Percentiles rank a stretch among this genome's conserved stretches.
These are phyloP conservation scores for Mercenaria mercenaria DNA, from an alignment of 1,140 invertebrate genomes.

Conservation along the genomic window DNA sequence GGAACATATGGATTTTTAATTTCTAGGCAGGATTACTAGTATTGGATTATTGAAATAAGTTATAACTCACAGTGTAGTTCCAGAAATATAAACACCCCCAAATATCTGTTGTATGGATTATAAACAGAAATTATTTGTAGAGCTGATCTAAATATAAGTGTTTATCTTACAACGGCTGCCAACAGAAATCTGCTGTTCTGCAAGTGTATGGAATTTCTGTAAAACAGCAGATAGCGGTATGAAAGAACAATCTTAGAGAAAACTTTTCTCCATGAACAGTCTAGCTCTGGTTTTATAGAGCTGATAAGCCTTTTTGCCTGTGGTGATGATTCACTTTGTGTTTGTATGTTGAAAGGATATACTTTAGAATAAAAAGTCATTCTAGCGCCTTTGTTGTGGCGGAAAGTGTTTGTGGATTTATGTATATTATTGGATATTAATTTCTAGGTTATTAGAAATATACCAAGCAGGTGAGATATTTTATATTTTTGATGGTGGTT, in stretches of 20 bases:
- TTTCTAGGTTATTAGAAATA: not conserved
- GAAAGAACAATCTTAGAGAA: not conserved
- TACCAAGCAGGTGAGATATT: not conserved
- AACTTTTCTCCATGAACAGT: not conserved
- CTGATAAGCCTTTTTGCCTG: not conserved
- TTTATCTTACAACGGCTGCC: not conserved
- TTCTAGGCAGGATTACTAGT: not conserved
- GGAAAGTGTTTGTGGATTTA: not conserved
- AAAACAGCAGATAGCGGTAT: constrained; percentile 2
- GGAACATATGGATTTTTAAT: not conserved
- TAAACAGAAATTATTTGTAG: not conserved
- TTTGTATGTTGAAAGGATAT: not conserved
- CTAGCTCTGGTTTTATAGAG: not conserved
- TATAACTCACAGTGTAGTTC: not conserved
- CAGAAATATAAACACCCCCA: not conserved
- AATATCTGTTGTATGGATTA: not conserved
- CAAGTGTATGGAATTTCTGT: constrained; percentile 21
- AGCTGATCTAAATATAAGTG: constrained; percentile 3
- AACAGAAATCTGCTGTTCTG: not conserved
- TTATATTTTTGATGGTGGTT: not conserved
- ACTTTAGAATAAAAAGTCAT: not conserved
- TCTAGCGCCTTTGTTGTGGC: not conserved
- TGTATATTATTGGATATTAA: not conserved
- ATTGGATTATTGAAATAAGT: not conserved
- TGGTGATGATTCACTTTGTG: not conserved